phyloP scores from a whole-genome alignment of 2,888 invertebrate genomes.

The Sussaba pulchella region DNA sequence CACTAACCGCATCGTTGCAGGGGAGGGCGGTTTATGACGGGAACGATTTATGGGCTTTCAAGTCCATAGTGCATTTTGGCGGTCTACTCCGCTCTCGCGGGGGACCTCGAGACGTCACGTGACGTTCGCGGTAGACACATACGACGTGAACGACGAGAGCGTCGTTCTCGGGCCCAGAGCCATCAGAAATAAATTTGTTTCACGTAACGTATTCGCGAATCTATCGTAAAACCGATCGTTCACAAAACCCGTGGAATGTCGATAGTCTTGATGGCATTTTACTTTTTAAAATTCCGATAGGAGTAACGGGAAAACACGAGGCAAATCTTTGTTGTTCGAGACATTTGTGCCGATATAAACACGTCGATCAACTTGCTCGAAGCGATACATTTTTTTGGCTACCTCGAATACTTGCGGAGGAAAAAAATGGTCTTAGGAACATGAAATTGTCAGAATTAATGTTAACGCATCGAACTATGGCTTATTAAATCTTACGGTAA shows the following conservation, averaged over 20 bases:
- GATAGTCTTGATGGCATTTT: neutral
- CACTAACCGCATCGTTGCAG: conserved; percentile 63
- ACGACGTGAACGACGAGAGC: neutral
- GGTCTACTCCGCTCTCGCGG: conserved; percentile 24
- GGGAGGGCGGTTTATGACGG: conserved; percentile 65
- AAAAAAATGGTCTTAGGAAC: no score
- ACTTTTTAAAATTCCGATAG: conserved; percentile 4
- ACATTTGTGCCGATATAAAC: no score
- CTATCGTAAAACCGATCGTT: conserved; percentile 61
- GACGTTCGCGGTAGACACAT: conserved; percentile 22
- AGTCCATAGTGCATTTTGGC: conserved; percentile 64
- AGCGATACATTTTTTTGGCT: no score
- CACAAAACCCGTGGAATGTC: conserved; percentile 31
- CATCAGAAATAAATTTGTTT: conserved; percentile 32
- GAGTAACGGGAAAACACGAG: no score
- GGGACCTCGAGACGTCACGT: conserved; percentile 38
- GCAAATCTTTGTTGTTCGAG: no score
- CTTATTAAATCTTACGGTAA: no score
- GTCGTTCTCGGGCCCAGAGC: neutral
- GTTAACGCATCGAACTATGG: no score
- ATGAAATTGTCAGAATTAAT: no score
- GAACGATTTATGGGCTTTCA: conserved; percentile 70
- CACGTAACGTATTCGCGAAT: conserved; percentile 44
- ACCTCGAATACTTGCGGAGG: no score
- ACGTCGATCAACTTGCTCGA: no score